Evolutionary conservation across 2,113 vertebrate genomes (phyloP).

Genomic region (Acanthisitta chloris): DNA sequence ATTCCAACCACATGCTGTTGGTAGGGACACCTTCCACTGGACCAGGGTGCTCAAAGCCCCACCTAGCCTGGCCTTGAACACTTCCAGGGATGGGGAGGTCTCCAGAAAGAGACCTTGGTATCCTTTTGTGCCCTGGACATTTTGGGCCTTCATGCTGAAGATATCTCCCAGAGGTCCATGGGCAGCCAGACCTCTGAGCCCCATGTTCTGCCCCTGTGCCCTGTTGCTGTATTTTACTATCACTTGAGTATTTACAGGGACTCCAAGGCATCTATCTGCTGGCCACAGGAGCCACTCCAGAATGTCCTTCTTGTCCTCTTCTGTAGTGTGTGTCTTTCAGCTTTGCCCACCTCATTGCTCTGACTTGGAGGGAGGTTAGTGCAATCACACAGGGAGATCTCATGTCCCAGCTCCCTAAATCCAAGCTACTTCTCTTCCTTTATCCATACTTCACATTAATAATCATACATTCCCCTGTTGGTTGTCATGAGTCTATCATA

Average conservation of each 20-base stretch:
- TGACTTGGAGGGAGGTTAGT: neutral
- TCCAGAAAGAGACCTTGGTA: neutral
- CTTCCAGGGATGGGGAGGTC: neutral
- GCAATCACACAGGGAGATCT: fast-evolving
- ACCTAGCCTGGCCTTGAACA: neutral
- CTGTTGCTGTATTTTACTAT: neutral
- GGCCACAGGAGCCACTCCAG: neutral
- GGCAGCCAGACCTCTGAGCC: neutral
- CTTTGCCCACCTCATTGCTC: neutral
- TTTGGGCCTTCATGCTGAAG: neutral
- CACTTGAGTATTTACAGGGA: neutral
- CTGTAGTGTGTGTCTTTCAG: neutral
- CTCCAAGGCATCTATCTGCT: neutral
- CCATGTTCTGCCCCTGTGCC: neutral
- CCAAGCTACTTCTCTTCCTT: neutral
- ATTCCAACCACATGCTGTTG: neutral
- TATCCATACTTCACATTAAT: neutral
- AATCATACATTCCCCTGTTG: neutral
- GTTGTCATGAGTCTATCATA: neutral
- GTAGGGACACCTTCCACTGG: neutral
- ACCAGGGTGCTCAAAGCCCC: neutral
- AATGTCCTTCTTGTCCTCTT: neutral
- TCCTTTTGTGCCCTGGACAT: neutral
- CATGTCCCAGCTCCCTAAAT: neutral
- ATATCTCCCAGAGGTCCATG: neutral